phyloP scores from a whole-genome alignment of 2,113 vertebrate species.

The Antechinus flavipes region DNA sequence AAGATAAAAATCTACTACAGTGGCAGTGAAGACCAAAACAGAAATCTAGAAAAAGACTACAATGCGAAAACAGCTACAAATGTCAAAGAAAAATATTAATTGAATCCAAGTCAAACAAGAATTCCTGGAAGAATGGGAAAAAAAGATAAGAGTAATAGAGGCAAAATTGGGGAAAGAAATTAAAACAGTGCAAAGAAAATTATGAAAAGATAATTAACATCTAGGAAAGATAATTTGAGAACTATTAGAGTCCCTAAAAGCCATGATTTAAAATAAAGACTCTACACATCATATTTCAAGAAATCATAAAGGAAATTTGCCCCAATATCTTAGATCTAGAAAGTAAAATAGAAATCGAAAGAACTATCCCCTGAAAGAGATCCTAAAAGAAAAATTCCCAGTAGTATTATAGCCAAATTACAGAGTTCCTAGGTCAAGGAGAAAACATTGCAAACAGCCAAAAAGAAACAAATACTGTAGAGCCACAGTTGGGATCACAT shows the following conservation, averaged over 20 bases:
- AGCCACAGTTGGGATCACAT: background rate
- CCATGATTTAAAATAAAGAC: too few relatives aligned
- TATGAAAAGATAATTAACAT: too few relatives aligned
- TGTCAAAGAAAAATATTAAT: background rate
- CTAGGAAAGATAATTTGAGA: too few relatives aligned
- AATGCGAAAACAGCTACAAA: background rate
- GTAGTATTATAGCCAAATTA: background rate
- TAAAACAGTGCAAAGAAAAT: too few relatives aligned
- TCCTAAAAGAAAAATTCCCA: background rate
- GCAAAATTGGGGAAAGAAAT: background rate
- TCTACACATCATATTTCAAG: too few relatives aligned
- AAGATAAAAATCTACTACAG: background rate
- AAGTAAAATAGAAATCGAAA: background rate
- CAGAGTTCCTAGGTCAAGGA: background rate
- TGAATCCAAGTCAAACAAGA: background rate
- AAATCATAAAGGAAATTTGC: background rate
- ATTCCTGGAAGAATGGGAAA: background rate
- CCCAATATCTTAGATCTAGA: background rate
- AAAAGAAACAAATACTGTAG: background rate
- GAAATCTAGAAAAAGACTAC: background rate
- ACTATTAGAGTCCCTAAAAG: too few relatives aligned
- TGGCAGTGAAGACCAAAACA: too few relatives aligned
- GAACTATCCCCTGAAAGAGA: background rate
- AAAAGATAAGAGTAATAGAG: background rate
- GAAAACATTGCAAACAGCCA: background rate